Evolutionary conservation across 2,888 invertebrate species (phyloP), one percentile per base, ranked within the genome.

Genomic region (Willowsia nigromaculata): DNA sequence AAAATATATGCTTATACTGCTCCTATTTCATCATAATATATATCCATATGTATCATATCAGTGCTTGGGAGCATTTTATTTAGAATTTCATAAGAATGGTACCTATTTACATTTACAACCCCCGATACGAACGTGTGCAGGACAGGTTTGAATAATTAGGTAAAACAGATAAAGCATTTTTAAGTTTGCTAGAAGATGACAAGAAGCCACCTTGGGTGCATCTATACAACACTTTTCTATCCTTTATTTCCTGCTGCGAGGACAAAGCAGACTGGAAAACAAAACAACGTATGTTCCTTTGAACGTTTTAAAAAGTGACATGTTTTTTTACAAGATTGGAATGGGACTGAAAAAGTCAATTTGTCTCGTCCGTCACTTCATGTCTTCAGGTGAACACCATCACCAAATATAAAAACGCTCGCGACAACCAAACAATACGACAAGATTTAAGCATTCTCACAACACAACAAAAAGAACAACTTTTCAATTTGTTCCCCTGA

Each of bases 161-260:
- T n/a, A n/a, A n/a, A n/a, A n/a, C n/a, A n/a, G n/a, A n/a, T n/a
- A n/a, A n/a, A n/a, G 18, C 25, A 40, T 68, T 9, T 18, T 40
- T 68, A 40, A 40, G 22, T 59, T 11, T 78, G 50, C 53, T 13
- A 40, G 15, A 78, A 85, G 78, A 68, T 85, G 85, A 85, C 85
- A 81, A 85, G 65, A 81, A 88, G 82, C 88, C 88, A 88, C 88
- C 88, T 81, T 87, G 87, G 68, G 71, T 71, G 80, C 80, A 80
- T 43, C 82, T 53, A 15, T 43, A 27, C 43, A 40, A 25, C 53
- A 53, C 43, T 71, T 71, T 71, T 74, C 56, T 50, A 47, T 78
- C 59, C 74, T 27, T 68, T 78, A 18, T 62, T 76, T 80, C 80
- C 86, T 53, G 37, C 86, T 7, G 78, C 18, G 85, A 9, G 22